Base-by-base conservation (phyloP, 1,140 invertebrate species). In the Andrena cerasifolii region DNA sequence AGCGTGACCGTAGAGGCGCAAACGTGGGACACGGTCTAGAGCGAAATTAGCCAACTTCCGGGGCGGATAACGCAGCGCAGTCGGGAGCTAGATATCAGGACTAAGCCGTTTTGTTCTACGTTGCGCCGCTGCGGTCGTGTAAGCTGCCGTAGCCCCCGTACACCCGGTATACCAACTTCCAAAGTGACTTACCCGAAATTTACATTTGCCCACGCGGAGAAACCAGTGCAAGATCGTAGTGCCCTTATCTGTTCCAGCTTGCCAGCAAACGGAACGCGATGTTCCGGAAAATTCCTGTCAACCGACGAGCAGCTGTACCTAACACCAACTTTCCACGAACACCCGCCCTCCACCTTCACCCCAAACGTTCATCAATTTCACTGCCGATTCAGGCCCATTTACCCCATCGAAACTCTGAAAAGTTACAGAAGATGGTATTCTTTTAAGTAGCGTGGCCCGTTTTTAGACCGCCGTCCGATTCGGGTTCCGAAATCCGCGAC, bases 1-100 rank as follows among this genome's bases (percentile, higher is more conserved):
- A 59, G 36, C 33, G 51, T 63, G 56, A 24, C 45, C 26, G 51
- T 24, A n/a, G 49, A 62, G 40, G 49, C 45, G 63, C 36, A 68
- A 67, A 58, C 61, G 51, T 26, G 65, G 67, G 58, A 79, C 63
- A 71, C 36, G 54, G 65, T 80, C 73, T 81, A 65, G 74, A 74
- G 76, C 65, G 66, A 86, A 89, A 89, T 89, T 88, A 89, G 86
- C 79, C 36, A 88, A 89, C 84, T 89, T 89, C 67, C 75, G 58
- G 75, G 72, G 56, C 51, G 54, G 59, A 65, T 63, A 77, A 53
- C 61, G 71, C 82, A 86, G 80, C 80, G 59, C 43, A 74, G 75
- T 73, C 65, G 62, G 14, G n/a, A 70, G 61, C 73, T 49, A 71
- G 83, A 83, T 86, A 88, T 88, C 88, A 82, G 73, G 59, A 80